phyloP scores from a whole-genome alignment of 2,888 invertebrate species.

The Trichogramma dendrolimi region DNA sequence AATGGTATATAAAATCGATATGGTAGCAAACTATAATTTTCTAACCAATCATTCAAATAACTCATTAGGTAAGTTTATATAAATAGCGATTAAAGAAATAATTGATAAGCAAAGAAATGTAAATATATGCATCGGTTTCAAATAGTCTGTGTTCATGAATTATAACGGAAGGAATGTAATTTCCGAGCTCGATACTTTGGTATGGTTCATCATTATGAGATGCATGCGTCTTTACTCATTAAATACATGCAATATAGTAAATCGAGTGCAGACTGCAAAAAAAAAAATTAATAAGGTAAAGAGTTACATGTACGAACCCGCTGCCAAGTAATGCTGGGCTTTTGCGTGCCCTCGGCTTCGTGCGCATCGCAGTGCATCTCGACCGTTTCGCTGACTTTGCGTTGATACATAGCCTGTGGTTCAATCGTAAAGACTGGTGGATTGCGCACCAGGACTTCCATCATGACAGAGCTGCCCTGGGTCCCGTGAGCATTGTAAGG shows the following conservation, averaged over 20 bases:
- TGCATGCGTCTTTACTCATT: background rate
- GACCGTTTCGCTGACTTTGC: constrained; percentile 81
- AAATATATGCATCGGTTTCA: too few relatives aligned
- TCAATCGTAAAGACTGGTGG: constrained; percentile 88
- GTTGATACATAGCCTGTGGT: constrained; percentile 87
- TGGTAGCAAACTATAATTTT: too few relatives aligned
- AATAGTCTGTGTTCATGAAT: too few relatives aligned
- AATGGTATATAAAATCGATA: too few relatives aligned
- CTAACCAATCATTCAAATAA: too few relatives aligned
- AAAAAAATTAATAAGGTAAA: background rate
- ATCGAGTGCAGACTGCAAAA: background rate
- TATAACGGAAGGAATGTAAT: too few relatives aligned
- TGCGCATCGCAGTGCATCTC: constrained; percentile 94
- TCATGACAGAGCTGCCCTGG: constrained; percentile 81
- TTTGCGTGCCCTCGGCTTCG: constrained; percentile 87
- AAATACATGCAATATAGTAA: constrained; percentile 13
- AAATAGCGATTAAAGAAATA: too few relatives aligned
- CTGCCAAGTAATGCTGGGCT: constrained; percentile 86
- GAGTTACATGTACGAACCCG: constrained; percentile 55
- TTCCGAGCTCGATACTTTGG: too few relatives aligned
- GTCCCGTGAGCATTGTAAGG: constrained; percentile 94
- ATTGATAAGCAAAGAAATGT: too few relatives aligned
- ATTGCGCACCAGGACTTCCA: constrained; percentile 81
- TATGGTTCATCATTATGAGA: too few relatives aligned
- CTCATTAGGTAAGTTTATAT: too few relatives aligned